Evolutionary conservation across 2,888 invertebrate species (phyloP), one percentile per base, ranked within the genome.

Genomic region (Acanthococcus lagerstroemiae): DNA sequence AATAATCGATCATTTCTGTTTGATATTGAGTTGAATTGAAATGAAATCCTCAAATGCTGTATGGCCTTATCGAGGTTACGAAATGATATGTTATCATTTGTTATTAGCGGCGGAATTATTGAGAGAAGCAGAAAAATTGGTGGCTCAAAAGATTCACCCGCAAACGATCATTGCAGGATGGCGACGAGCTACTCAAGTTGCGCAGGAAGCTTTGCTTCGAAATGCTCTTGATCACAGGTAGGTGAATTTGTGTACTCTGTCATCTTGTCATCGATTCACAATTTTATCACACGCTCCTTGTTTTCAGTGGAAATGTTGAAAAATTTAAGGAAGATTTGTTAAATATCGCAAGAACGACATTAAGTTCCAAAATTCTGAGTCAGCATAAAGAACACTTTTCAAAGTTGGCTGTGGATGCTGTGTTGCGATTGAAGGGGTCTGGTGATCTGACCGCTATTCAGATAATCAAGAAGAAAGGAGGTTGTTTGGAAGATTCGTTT

Each of bases 381-480:
- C 96, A 97, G 74, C 93, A 99, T 77, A 96, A 95, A 78, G 95
- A 99, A 72, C 86, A 93, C 74, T 99, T 99, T 76, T 85, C 96
- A 67, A 89, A 91, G 72, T 79, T 99, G 67, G 92, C 96, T 30
- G 97, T 99, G 0, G 90, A 96, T 77, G 95, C 97, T 68, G 99
- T 99, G 5, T 76, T 97, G 37, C 83, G 97, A 71, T 81, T 99
- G 15, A 96, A 95, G 78, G 95, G 95, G 12, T 93, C 95, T 56
- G 95, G 94, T 7, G 94, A 95, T 77, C 79, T 99, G 45, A 88
- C 90, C 72, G 91, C 97, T 6, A 97, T 99, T 74, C 97, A 99
- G 78, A 88, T 99, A 48, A 95, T 99, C 67, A 69, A 69, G 77
- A 99, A 95, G 73, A 84, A 89, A 68, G 99, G 99, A 70, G 95